Evolutionary conservation across 2,113 vertebrate species (phyloP).

Genomic region (Burhinus bistriatus): DNA sequence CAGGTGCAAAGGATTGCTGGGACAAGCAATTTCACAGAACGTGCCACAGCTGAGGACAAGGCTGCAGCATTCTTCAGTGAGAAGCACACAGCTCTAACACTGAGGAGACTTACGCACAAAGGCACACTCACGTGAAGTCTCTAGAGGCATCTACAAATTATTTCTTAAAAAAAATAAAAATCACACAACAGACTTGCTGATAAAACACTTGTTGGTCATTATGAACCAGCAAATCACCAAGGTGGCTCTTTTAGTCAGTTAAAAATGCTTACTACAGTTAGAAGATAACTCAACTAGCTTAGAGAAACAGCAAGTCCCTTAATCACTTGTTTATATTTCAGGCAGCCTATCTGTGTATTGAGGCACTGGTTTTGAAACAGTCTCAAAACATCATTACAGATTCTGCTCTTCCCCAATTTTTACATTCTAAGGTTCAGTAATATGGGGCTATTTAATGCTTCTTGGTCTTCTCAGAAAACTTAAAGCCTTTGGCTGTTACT

Average conservation of each 20-base stretch:
- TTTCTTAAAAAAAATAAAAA: neutral
- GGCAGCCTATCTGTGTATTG: neutral
- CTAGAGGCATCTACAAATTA: neutral
- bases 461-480: neutral
- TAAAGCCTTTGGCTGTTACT: neutral
- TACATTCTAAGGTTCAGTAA: neutral
- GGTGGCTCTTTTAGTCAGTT: neutral
- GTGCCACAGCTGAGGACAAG: neutral
- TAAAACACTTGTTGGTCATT: neutral
- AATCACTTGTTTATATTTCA: neutral
- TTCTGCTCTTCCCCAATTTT: neutral
- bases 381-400: rapidly evolving
- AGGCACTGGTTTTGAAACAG: neutral
- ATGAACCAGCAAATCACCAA: neutral
- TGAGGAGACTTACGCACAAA: neutral
- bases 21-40: neutral
- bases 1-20: neutral
- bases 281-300: neutral
- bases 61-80: neutral
- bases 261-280: neutral
- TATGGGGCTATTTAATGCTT: neutral
- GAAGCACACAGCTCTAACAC: neutral
- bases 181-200: neutral
- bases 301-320: neutral
- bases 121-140: neutral